phyloP scores from a whole-genome alignment of 2,113 vertebrate genomes.

The Struthio camelus region DNA sequence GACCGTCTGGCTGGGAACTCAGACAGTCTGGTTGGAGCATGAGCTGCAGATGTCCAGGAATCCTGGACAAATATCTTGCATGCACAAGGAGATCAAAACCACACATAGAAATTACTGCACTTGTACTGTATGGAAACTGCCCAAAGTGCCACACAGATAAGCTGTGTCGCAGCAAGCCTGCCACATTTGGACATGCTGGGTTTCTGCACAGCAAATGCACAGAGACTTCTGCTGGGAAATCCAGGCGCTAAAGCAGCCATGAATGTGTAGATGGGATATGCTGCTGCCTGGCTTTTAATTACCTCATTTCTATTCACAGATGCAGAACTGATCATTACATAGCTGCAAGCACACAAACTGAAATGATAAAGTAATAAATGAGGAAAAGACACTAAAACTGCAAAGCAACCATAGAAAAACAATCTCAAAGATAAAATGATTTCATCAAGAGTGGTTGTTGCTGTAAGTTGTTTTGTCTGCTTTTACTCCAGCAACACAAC shows the following conservation, averaged over 20 bases:
- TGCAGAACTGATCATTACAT: background rate
- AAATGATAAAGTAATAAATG: background rate
- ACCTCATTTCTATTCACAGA: background rate
- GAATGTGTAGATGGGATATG: too few species aligned
- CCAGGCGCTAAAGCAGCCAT: background rate
- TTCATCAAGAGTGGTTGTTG: background rate
- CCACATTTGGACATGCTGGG: accelerated
- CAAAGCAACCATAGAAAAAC: background rate
- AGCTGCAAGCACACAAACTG: background rate
- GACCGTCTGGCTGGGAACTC: background rate
- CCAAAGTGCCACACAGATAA: background rate
- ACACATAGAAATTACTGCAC: background rate
- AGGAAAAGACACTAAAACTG: background rate
- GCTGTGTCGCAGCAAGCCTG: background rate
- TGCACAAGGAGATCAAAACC: background rate
- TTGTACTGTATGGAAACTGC: background rate
- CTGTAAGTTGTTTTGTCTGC: background rate
- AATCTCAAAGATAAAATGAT: background rate
- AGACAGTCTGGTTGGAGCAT: background rate
- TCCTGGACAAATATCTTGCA: background rate
- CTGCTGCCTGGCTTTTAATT: background rate
- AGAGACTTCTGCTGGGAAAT: background rate
- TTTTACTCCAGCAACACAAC: background rate
- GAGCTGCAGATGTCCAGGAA: background rate
- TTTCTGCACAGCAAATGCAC: background rate